Evolutionary conservation across 2,797 vertebrate genomes (phyloP).

Genomic region (Phrynocephalus guinanensis): DNA sequence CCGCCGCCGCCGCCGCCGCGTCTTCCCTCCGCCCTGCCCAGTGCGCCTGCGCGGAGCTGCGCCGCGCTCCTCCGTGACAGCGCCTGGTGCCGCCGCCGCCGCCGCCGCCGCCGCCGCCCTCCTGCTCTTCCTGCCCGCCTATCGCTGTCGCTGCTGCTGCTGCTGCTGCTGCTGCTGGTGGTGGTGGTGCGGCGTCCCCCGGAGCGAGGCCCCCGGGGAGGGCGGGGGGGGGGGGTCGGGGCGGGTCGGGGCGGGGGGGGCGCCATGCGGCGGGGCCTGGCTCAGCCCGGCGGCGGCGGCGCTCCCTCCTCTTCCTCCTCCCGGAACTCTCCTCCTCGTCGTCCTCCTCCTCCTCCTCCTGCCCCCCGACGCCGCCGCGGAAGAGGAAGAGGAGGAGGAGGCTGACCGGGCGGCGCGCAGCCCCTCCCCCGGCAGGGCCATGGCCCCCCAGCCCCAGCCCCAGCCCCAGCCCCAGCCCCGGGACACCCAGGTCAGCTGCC

Average conservation of each 20-base stretch:
- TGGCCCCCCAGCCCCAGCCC: conserved; percentile 18
- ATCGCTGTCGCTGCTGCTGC: background rate
- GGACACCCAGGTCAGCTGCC: conserved; percentile 76
- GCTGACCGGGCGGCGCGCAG: too few species aligned
- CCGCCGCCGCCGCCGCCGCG: background rate
- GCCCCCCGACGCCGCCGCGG: background rate
- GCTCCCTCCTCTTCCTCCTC: too few species aligned
- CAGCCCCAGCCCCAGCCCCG: conserved; percentile 77
- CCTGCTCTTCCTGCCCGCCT: background rate
- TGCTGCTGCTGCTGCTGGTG: background rate
- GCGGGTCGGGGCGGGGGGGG: background rate
- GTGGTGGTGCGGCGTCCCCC: background rate
- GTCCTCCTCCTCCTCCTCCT: too few species aligned
- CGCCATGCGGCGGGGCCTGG: conserved; percentile 10
- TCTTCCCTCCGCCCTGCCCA: background rate
- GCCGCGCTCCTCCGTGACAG: conserved; percentile 16
- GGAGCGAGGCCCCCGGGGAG: background rate
- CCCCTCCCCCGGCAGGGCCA: conserved; percentile 10
- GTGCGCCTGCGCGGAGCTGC: background rate
- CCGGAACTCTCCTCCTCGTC: too few species aligned
- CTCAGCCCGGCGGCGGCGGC: conserved; percentile 18
- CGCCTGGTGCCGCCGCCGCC: background rate
- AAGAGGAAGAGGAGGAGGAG: too few species aligned
- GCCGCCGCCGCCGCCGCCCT: background rate
- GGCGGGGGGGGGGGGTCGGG: background rate